Base-by-base conservation (phyloP, 2,888 invertebrate species). In the Campoletis raptor region DNA sequence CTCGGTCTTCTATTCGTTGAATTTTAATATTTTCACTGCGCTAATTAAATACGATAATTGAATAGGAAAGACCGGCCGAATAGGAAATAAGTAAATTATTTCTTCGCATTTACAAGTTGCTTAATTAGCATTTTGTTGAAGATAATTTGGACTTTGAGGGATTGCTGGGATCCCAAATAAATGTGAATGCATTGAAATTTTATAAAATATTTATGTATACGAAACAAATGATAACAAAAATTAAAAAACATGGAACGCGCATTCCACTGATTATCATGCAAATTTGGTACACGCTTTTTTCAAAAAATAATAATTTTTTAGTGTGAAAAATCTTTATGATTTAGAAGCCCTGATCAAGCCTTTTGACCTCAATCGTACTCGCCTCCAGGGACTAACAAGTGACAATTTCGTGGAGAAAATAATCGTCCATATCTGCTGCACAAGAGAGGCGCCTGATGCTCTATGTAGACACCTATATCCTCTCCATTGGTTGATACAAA, bases 31-130 rank as follows among this genome's bases (percentile, higher is more conserved):
- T 64, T 64, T n/a, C 61, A 21, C 52, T 15, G 64, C 1, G 30
- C 21, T 83, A 77, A 78, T 78, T 83, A 64, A 64, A 83, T 66
- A 64, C 42, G 66, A 52, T 72, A 54, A 83, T 70, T 66, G 37
- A 83, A 83, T 69, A 37, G n/a, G 76, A 45, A 52, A 57, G 9
- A 21, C 30, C 24, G 77, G 54, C 12, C 12, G 45, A n/a, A n/a
- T n/a, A n/a, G n/a, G n/a, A n/a, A n/a, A 42, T 70, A n/a, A 45
- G 30, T 30, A 40, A 70, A 45, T 45, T 57, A 79, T 70, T 70
- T 70, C 10, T 52, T 52, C 18, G 3, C 40, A 7, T 69, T 18
- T 78, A 36, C 52, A 52, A 74, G 24, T 57, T 52, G 12, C 21
- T 67, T 40, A 79, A 79, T 79, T 79, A 79, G 67, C 9, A 78